Percentiles rank a stretch among this genome's conserved stretches.
Conservation (phyloP, 2,113 vertebrate species). For the Phaetusa simplex region DNA sequence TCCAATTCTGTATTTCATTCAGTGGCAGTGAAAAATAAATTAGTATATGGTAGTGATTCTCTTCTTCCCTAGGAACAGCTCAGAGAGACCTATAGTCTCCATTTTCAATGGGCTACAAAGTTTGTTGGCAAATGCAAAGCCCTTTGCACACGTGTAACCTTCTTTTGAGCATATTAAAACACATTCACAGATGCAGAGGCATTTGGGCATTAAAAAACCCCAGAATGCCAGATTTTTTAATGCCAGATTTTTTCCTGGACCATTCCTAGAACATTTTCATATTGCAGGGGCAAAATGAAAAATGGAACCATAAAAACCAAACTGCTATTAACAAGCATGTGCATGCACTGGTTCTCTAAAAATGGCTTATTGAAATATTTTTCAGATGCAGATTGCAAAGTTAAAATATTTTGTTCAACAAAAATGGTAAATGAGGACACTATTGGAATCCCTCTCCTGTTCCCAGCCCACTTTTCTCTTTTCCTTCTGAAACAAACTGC, state of each 20-base stretch:
- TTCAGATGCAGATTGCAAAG: background rate
- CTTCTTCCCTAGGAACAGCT: background rate
- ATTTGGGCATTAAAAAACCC: background rate
- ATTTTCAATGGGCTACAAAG: background rate
- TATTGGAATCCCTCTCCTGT: background rate
- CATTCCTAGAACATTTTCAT: background rate
- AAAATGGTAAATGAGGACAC: background rate
- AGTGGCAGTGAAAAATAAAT: conserved; percentile 25
- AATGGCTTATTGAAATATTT: background rate
- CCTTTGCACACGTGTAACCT: background rate
- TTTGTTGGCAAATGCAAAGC: background rate
- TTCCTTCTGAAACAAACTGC: background rate
- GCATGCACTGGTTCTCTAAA: background rate
- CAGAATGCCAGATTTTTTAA: background rate
- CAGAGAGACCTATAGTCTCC: background rate
- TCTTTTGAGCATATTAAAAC: background rate
- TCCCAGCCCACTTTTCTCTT: background rate
- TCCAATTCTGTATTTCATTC: background rate
- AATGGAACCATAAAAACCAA: background rate
- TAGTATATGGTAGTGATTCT: background rate
- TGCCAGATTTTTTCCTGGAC: background rate
- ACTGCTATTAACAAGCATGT: background rate
- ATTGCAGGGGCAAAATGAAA: background rate
- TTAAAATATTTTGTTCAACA: background rate
- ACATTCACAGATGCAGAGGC: background rate